Percentiles rank a stretch among this genome's conserved stretches.
Conservation (phyloP, 2,113 vertebrate species). For the Odocoileus hemionus region DNA sequence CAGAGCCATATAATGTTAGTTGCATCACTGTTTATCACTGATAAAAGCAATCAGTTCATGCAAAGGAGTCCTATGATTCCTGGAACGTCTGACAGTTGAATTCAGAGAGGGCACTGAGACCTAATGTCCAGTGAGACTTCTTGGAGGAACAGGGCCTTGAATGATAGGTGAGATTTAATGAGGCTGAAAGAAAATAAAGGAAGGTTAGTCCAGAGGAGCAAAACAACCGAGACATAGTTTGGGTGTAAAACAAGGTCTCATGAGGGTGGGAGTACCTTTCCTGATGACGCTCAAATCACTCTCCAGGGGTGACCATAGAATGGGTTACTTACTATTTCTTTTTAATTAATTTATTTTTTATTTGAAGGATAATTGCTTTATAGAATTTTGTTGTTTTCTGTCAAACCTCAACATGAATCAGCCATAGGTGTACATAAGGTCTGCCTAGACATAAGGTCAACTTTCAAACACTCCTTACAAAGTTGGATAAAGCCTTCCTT, state of each 20-base stretch:
- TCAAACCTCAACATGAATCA: background rate
- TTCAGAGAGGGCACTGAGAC: background rate
- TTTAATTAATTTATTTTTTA: background rate
- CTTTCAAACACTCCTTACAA: background rate
- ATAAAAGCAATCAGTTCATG: background rate
- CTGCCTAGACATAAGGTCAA: background rate
- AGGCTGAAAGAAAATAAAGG: background rate
- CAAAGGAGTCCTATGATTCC: background rate
- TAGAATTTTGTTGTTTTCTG: background rate
- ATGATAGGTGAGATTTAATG: background rate
- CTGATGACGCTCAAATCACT: background rate
- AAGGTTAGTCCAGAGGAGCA: background rate
- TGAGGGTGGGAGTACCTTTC: background rate
- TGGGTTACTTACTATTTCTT: background rate
- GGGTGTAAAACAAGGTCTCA: background rate
- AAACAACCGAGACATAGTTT: background rate
- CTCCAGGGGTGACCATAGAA: background rate
- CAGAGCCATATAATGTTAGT: background rate
- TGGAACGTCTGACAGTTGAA: background rate
- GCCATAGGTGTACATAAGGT: background rate
- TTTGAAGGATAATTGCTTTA: background rate
- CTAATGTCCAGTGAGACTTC: background rate
- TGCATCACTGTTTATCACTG: background rate
- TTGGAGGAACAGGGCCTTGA: background rate
- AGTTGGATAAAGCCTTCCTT: background rate